phyloP scores from a whole-genome alignment of 1,140 invertebrate genomes.

The Pristionchus pacificus region DNA sequence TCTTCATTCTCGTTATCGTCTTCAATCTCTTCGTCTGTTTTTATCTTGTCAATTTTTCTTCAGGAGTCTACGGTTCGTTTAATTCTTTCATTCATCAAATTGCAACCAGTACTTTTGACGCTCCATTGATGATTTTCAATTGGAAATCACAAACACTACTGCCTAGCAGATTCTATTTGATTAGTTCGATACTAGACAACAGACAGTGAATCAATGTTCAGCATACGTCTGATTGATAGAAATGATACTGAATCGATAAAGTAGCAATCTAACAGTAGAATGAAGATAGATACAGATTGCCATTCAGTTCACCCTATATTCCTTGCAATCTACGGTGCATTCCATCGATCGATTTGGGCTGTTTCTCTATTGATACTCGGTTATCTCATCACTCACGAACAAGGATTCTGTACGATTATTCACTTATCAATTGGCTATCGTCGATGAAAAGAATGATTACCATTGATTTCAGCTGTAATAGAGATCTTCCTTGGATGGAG shows the following conservation, averaged over 20 bases:
- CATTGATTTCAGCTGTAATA: conserved; percentile 17
- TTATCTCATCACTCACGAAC: conserved; percentile 24
- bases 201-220: neutral
- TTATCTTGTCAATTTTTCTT: too few relatives aligned
- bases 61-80: too few relatives aligned
- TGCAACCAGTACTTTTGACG: too few relatives aligned
- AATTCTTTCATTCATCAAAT: too few relatives aligned
- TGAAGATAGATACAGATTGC: neutral
- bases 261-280: neutral
- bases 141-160: too few relatives aligned
- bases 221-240: neutral
- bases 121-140: too few relatives aligned
- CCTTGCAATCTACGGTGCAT: conserved; percentile 29
- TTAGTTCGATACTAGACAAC: neutral
- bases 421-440: neutral
- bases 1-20: neutral
- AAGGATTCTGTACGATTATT: conserved; percentile 19
- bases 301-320: neutral
- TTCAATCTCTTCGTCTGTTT: neutral
- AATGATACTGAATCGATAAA: neutral
- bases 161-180: too few relatives aligned
- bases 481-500: conserved; percentile 30
- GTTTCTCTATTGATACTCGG: conserved; percentile 23
- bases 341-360: conserved; percentile 33
- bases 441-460: neutral